Evolutionary conservation across 2,797 vertebrate species (phyloP).

Genomic region (Hafferia zeledoni): DNA sequence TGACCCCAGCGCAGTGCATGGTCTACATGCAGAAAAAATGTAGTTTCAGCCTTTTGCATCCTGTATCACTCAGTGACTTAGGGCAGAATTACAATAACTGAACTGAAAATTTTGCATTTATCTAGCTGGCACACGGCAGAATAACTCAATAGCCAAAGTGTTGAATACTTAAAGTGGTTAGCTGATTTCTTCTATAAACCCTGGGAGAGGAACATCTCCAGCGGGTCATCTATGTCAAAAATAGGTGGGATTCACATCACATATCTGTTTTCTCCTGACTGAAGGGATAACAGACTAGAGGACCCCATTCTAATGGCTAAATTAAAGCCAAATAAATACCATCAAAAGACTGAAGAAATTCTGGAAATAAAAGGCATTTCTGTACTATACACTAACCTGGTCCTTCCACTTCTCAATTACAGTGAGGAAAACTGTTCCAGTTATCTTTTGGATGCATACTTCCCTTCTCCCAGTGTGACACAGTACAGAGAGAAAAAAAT

Average conservation of each 20-base stretch:
- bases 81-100: neutral
- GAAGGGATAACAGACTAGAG: neutral
- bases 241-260: neutral
- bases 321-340: neutral
- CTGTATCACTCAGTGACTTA: neutral
- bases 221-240: neutral
- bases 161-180: neutral
- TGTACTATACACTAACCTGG: neutral
- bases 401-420: neutral
- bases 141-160: neutral
- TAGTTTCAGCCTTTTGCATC: neutral
- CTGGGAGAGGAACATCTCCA: neutral
- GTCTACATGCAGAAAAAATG: neutral
- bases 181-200: neutral
- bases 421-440: neutral
- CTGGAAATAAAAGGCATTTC: neutral
- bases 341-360: neutral
- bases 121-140: neutral
- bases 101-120: neutral
- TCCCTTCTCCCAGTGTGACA: neutral
- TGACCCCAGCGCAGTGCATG: neutral
- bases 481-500: neutral
- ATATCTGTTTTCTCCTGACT: neutral
- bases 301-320: neutral
- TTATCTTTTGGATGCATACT: neutral